Percentiles rank a stretch among this genome's conserved stretches.
Conservation (phyloP, 1,140 invertebrate genomes). For the Platorchestia sp. region DNA sequence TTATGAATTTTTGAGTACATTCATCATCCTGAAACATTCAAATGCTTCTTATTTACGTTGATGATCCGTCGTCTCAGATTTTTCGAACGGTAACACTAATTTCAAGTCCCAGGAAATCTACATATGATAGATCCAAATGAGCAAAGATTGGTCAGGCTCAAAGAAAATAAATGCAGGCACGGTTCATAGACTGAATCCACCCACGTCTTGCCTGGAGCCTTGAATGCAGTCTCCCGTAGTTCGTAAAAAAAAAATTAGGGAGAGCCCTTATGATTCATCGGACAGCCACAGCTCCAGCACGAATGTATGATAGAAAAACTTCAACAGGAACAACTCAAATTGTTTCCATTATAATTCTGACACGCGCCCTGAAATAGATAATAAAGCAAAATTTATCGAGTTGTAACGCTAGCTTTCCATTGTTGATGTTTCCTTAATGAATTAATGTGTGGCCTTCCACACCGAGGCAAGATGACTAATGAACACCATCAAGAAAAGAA, state of each 20-base stretch:
- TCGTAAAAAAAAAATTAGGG: not conserved
- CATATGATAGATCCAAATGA: no score
- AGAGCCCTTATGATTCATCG: not conserved
- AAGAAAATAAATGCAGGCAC: no score
- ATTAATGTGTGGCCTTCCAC: not conserved
- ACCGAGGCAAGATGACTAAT: constrained; percentile 28
- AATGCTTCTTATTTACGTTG: not conserved
- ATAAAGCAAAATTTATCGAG: not conserved
- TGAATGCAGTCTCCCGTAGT: not conserved
- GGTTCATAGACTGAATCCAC: not conserved
- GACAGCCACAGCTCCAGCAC: not conserved
- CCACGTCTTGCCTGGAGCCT: not conserved
- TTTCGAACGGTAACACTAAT: not conserved
- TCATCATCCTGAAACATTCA: not conserved
- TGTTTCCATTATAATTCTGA: not conserved
- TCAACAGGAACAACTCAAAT: not conserved
- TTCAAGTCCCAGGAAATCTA: not conserved
- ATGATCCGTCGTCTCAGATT: not conserved
- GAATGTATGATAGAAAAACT: not conserved
- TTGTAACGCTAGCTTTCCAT: not conserved
- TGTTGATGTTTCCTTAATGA: not conserved
- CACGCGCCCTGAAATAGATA: not conserved
- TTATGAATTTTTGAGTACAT: not conserved
- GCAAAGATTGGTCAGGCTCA: no score
- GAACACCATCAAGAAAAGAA: not conserved